Conservation (phyloP, 2,113 vertebrate genomes). For the Sorex araneus region DNA sequence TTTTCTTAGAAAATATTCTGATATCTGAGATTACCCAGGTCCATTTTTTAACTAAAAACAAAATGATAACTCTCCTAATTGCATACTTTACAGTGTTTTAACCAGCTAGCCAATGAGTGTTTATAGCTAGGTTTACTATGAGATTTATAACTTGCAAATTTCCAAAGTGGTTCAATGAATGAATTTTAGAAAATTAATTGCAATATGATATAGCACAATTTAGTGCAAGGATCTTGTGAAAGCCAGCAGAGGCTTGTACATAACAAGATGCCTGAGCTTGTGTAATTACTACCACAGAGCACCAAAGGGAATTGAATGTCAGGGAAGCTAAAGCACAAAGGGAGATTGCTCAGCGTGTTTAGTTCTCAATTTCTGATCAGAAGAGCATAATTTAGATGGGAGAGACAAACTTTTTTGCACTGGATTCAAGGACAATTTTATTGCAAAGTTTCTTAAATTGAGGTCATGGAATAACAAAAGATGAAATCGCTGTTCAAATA, state of each 20-base stretch:
- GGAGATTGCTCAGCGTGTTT: not conserved
- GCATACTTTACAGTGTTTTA: not conserved
- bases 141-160: not conserved
- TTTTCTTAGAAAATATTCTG: not conserved
- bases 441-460: slow-evolving; percentile 67
- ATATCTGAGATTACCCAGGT: slow-evolving; percentile 20
- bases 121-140: not conserved
- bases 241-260: not conserved
- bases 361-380: slow-evolving; percentile 54
- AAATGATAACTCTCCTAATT: not conserved
- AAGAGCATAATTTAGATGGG: slow-evolving; percentile 71
- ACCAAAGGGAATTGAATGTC: not conserved
- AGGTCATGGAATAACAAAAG: slow-evolving; percentile 77
- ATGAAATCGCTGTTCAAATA: slow-evolving; percentile 65
- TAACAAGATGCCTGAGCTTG: not conserved
- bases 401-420: slow-evolving; percentile 68
- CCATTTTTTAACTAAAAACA: slow-evolving; percentile 46
- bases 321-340: slow-evolving; percentile 24
- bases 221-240: not conserved
- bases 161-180: not conserved
- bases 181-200: not conserved
- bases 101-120: not conserved
- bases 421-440: slow-evolving; percentile 71
- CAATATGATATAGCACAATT: not conserved
- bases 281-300: not conserved